phyloP scores from a whole-genome alignment of 2,888 invertebrate genomes.

The Cloeon dipterum region DNA sequence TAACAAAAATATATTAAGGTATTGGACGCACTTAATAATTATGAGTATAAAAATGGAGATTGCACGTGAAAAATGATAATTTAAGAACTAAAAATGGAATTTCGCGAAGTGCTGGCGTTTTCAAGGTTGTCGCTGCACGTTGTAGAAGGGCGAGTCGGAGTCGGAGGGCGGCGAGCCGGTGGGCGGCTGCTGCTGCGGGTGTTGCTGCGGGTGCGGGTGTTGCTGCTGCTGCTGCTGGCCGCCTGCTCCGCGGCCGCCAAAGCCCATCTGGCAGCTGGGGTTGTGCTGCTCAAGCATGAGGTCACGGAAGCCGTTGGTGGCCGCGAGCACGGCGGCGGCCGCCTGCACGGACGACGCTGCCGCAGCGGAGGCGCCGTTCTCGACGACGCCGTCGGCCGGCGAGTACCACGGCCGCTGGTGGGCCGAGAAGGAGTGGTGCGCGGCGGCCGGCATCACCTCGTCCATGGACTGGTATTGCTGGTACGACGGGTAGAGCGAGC shows the following conservation, averaged over 20 bases:
- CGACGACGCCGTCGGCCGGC: too few relatives aligned
- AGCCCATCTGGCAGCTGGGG: slow-evolving; percentile 20
- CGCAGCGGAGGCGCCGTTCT: slow-evolving; percentile 7
- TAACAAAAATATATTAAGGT: too few relatives aligned
- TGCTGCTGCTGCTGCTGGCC: slow-evolving; percentile 3
- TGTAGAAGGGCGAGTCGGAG: slow-evolving; percentile 24
- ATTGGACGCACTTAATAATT: too few relatives aligned
- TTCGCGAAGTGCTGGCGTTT: too few relatives aligned
- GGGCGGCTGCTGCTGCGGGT: slow-evolving; percentile 15
- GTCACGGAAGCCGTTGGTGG: slow-evolving; percentile 22
- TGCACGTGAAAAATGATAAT: too few relatives aligned
- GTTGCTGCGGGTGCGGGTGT: slow-evolving; percentile 2
- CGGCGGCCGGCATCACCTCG: slow-evolving; percentile 15
- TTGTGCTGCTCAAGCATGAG: slow-evolving; percentile 15
- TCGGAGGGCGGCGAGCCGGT: background rate
- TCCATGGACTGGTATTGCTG: slow-evolving; percentile 27
- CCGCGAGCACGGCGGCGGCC: slow-evolving; percentile 25
- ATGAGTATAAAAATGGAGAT: too few relatives aligned
- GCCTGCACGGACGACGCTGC: slow-evolving; percentile 11
- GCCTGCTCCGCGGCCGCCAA: slow-evolving; percentile 12
- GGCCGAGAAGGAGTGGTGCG: slow-evolving; percentile 15
- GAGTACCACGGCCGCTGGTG: slow-evolving; percentile 1
- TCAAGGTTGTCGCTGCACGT: slow-evolving; percentile 23
- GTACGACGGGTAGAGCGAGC: slow-evolving; percentile 11
- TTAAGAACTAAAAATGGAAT: too few relatives aligned